Percentiles rank a stretch among this genome's conserved stretches.
phyloP scores from a whole-genome alignment of 2,888 invertebrate species.

The Agriopis aurantiaria region DNA sequence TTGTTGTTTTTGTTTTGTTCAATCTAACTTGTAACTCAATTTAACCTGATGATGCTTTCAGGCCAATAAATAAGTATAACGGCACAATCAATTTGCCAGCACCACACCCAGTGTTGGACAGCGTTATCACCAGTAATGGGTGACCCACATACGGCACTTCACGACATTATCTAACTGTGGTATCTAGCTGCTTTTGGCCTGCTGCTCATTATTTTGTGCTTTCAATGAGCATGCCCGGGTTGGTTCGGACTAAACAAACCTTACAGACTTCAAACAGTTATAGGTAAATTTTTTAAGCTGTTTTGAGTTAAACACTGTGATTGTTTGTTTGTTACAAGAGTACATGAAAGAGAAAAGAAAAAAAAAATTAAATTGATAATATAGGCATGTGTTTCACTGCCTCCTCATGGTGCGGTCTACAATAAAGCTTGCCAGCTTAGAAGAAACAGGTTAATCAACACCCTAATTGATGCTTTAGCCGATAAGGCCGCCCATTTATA shows the following conservation, averaged over 20 bases:
- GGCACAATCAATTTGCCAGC: slow-evolving; percentile 26
- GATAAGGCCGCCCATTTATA: no score
- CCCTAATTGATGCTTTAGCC: no score
- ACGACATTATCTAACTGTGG: slow-evolving; percentile 62
- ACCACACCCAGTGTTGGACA: slow-evolving; percentile 31
- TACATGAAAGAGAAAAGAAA: no score
- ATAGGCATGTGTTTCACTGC: no score
- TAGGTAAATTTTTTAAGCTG: neutral
- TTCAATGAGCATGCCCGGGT: neutral
- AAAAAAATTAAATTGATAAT: no score
- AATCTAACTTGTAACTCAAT: no score
- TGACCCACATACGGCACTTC: slow-evolving; percentile 74
- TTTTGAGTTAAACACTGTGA: neutral
- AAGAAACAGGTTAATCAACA: no score
- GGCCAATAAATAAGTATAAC: slow-evolving; percentile 17
- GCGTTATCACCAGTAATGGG: slow-evolving; percentile 65
- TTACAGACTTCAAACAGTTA: neutral
- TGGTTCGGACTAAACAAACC: neutral
- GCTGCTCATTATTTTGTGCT: slow-evolving; percentile 5
- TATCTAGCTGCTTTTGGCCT: slow-evolving; percentile 50
- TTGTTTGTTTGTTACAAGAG: no score
- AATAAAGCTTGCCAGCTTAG: no score
- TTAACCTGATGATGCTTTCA: neutral
- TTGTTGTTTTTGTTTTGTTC: no score
- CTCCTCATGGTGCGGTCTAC: no score